These are phyloP conservation scores for Tetramorium parvispinum DNA, from an alignment of 1,140 invertebrate genomes.

Conservation along the genomic window DNA sequence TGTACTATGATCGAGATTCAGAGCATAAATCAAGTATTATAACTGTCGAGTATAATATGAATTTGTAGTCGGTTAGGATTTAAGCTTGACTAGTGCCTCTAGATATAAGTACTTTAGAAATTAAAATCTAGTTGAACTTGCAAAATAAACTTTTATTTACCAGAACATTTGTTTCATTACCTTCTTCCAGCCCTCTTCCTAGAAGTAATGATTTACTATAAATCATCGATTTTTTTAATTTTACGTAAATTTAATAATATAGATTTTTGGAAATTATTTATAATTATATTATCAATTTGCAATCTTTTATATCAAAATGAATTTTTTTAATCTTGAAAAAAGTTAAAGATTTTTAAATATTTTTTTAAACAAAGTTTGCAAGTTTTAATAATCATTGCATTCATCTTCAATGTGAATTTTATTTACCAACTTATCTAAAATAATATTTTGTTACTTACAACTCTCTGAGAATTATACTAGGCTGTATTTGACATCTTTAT, in stretches of 20 bases:
- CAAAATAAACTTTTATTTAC: conserved; percentile 77
- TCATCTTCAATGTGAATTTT: background rate
- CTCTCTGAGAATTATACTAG: background rate
- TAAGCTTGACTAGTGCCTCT: conserved; percentile 83
- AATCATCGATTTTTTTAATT: background rate
- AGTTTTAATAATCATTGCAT: background rate
- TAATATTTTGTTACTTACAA: background rate
- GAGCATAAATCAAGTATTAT: conserved; percentile 62
- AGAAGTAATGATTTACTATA: background rate
- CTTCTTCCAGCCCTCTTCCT: background rate
- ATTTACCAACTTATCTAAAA: background rate
- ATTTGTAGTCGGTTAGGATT: conserved; percentile 76
- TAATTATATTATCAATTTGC: background rate
- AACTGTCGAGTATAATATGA: conserved; percentile 70
- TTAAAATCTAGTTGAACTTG: conserved; percentile 70
- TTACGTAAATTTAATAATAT: background rate
- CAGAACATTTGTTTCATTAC: conserved; percentile 32
- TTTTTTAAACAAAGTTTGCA: background rate
- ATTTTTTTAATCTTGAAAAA: too few relatives aligned
- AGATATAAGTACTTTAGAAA: conserved; percentile 75
- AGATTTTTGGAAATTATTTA: background rate
- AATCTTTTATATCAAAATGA: background rate
- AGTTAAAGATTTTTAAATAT: too few relatives aligned
- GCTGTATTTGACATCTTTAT: background rate
- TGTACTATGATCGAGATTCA: conserved; percentile 45